Base-by-base conservation (phyloP, 2,888 invertebrate species). In the Acronicta alni region DNA sequence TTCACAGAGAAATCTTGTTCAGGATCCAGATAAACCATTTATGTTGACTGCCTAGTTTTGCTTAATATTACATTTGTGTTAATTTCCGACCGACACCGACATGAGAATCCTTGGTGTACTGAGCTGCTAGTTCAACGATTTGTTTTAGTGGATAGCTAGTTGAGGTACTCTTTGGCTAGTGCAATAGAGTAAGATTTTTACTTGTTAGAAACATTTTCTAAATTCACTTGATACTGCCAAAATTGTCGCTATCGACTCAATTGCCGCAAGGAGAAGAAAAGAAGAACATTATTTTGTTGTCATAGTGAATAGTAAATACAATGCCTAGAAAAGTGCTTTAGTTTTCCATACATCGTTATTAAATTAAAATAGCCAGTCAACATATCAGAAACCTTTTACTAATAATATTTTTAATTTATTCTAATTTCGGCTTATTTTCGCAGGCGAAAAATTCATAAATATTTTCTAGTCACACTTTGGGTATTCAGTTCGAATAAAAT, bases 11-110 rank as follows among this genome's bases (percentile, higher is more conserved):
- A 30, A 30, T 12, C 3, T 30, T 30, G 12, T 4, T 80, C 64
- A 71, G 73, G 75, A 81, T 79, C 82, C 78, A 81, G 75, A 79
- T 82, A 74, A 69, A 70, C 62, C 64, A 79, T 72, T 32, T 18
- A 62, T 60, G 65, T 67, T 69, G 63, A 76, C 76, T 67, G 63
- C 48, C 57, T 37, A 37, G 17, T 44, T 51, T 32, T 26, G n/a
- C n/a, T 35, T n/a, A 8, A 26, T 1, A 9, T 8, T 26, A 26
- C 1, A 9, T 26, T n/a, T n/a, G 1, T 26, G 26, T 23, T 20
- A 26, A 9, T 26, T 26, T 23, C 23, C 5, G 23, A 23, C 23
- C 23, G n/a, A n/a, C n/a, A 23, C 7, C 10, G 7, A 26, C 12
- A 30, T 12, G 30, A 30, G 12, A 30, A 26, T 2, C 26, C 9